Base-by-base conservation (phyloP, 2,888 invertebrate species). In the Apamea sordens region DNA sequence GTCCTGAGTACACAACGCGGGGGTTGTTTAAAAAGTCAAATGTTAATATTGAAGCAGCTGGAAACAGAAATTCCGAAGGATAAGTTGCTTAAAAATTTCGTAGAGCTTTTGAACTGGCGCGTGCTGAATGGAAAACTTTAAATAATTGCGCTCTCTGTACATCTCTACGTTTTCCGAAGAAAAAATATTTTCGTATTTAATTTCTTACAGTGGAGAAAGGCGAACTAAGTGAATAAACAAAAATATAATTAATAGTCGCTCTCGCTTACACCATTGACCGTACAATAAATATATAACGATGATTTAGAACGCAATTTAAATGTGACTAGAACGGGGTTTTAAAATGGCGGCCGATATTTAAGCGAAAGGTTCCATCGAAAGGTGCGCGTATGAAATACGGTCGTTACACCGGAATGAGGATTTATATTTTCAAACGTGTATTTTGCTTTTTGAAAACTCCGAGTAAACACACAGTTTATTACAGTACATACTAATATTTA, bases 231-330 rank as follows among this genome's bases (percentile, higher is more conserved):
- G 15, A 77, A 79, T 28, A 10, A 36, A 47, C 28, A 24, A 28
- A 65, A 28, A 59, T 41, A n/a, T 13, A 36, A 63, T 50, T n/a
- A 64, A 41, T 44, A 44, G 5, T 50, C 75, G 63, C 61, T 63
- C 4, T 24, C 64, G 32, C 75, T 63, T 47, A 71, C n/a, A 50
- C 36, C 63, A 71, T 65, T 53, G 13, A 65, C 76, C 32, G 21
- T 28, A 59, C 44, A 69, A 72, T 69, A 77, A 73, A 47, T 73
- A 61, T 44, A 71, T 86, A 61, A 86, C 68, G 67, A 79, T 82
- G 83, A 85, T 85, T 78, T 74, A 78, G 47, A 44, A n/a, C 69
- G 53, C 82, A 67, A 76, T 87, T 80, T 69, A 73, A 77, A 79
- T 77, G 64, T 73, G 69, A 77, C 74, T 73, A 65, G 73, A 68